Conservation (phyloP, 2,113 vertebrate species). For the Eclectus roratus region DNA sequence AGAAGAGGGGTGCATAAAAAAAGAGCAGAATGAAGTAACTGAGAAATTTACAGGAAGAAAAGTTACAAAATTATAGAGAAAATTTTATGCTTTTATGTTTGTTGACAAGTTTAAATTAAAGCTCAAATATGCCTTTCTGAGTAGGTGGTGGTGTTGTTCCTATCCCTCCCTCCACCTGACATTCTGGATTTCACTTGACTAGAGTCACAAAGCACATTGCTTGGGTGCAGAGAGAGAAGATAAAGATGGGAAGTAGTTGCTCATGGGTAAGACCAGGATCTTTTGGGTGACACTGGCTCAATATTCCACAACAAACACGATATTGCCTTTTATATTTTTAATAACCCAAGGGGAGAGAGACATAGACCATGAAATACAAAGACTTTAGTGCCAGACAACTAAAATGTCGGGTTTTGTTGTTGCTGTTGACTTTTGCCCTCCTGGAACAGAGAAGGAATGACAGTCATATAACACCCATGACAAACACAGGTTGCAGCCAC, state of each 20-base stretch:
- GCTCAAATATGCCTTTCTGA: background rate
- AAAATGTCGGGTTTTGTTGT: background rate
- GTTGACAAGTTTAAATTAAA: conserved; percentile 48
- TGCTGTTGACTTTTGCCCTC: background rate
- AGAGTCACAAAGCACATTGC: background rate
- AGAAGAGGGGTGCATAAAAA: background rate
- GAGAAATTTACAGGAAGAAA: background rate
- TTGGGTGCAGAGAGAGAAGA: background rate
- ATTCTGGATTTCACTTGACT: background rate
- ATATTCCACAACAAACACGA: background rate
- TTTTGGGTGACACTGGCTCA: background rate
- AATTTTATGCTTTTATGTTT: conserved; percentile 11
- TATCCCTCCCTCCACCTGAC: background rate
- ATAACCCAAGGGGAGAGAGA: background rate
- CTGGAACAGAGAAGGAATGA: background rate
- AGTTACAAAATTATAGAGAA: background rate
- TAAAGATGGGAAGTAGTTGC: background rate
- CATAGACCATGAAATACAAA: background rate
- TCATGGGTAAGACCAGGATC: background rate
- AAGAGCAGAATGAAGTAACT: background rate
- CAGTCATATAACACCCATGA: background rate
- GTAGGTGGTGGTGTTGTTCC: background rate
- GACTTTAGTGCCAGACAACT: background rate
- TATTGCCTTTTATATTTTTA: background rate
- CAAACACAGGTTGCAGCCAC: background rate